Conservation (phyloP, 2,113 vertebrate species). For the Progne subis region DNA sequence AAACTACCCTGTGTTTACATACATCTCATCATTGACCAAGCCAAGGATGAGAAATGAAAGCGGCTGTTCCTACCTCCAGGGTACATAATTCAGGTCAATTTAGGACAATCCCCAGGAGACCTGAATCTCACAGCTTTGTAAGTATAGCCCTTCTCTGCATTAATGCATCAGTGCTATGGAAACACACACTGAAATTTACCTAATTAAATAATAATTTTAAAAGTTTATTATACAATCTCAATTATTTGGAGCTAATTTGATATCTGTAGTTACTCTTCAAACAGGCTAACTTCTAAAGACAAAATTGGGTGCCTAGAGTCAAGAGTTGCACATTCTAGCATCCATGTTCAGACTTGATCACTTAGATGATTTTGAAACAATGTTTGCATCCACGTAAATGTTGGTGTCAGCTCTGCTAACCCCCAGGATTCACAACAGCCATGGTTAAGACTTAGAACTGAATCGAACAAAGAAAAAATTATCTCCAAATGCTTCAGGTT, state of each 20-base stretch:
- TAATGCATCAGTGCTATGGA: not conserved
- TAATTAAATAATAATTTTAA: not conserved
- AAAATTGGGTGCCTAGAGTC: not conserved
- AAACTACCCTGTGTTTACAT: not conserved
- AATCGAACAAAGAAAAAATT: not conserved
- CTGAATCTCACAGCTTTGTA: not conserved
- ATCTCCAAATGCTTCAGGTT: not conserved
- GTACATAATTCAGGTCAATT: not conserved
- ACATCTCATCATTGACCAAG: not conserved
- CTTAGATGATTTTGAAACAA: not conserved
- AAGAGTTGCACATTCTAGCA: not conserved
- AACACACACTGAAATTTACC: not conserved
- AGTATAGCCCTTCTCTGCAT: not conserved
- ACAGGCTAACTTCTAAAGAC: not conserved
- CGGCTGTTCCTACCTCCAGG: not conserved
- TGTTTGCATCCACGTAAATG: not conserved
- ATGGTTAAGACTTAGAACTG: not conserved
- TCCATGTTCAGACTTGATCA: not conserved
- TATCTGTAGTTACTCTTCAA: not conserved
- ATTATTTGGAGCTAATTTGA: not conserved
- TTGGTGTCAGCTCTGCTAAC: not conserved
- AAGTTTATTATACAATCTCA: not conserved
- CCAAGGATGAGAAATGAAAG: not conserved
- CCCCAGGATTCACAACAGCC: not conserved
- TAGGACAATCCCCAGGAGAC: not conserved